These are phyloP conservation scores for Apistogramma diplotaenia DNA, from an alignment of 2,113 vertebrate genomes.

Conservation along the genomic window DNA sequence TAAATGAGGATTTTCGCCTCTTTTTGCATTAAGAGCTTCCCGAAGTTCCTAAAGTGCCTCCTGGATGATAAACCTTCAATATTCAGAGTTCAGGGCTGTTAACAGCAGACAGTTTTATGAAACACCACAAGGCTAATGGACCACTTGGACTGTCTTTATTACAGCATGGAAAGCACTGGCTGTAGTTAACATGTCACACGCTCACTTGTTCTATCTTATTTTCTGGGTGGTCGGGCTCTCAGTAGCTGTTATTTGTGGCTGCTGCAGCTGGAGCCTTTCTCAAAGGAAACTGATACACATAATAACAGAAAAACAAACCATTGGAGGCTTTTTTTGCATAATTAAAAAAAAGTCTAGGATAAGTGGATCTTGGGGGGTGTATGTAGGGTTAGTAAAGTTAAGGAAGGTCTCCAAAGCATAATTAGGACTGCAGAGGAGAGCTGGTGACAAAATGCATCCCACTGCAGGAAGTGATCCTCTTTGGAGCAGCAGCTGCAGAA, in stretches of 20 bases:
- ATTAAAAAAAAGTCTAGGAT: background rate
- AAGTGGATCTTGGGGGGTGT: background rate
- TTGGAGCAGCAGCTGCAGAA: too few species aligned
- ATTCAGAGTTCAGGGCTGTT: slow-evolving; percentile 3
- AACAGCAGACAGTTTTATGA: background rate
- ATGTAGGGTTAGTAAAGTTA: background rate
- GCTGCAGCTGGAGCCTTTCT: slow-evolving; percentile 6
- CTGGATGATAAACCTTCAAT: background rate
- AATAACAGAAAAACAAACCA: background rate
- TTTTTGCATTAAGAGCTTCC: background rate
- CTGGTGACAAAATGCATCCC: too few species aligned
- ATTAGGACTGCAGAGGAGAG: too few species aligned
- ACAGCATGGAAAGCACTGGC: slow-evolving; percentile 3
- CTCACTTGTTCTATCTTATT: background rate
- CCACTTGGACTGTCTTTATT: slow-evolving; percentile 29
- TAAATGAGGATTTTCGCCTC: background rate
- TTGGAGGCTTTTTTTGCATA: background rate
- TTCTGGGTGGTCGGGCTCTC: slow-evolving; percentile 59
- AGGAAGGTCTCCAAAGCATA: too few species aligned
- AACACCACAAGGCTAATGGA: slow-evolving; percentile 21
- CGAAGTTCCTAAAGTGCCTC: background rate
- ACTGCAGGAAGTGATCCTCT: too few species aligned
- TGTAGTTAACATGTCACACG: slow-evolving; percentile 15
- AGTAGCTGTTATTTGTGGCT: slow-evolving; percentile 8
- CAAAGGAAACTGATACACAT: background rate